Evolutionary conservation across 1,140 invertebrate genomes (phyloP), one percentile per base, ranked within the genome.

Genomic region (Meloidogyne exigua): DNA sequence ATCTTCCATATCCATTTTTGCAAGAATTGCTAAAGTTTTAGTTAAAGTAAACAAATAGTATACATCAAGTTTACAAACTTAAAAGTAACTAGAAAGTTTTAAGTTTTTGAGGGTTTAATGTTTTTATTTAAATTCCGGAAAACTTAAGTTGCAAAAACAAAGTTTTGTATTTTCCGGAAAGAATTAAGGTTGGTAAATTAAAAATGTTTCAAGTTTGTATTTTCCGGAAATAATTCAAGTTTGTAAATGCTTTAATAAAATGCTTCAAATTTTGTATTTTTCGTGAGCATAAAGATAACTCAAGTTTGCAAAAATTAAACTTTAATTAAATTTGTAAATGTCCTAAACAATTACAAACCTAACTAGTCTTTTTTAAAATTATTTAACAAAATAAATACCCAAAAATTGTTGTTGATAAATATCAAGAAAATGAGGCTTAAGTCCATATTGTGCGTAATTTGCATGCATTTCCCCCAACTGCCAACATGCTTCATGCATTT

Each of bases 381-480:
- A 21, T 68, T 68, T 10, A 28, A 23, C 23, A 18, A n/a, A 68
- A 21, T 25, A 7, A 18, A n/a, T n/a, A 73, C 80, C 81, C 42
- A 82, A 49, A 25, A 83, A 81, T 68, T 86, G 76, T 64, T 87
- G 85, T 62, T 85, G 83, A 63, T 78, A 84, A 62, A 84, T 72
- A 73, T 84, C 83, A 25, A 84, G 64, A 73, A 84, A 84, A 21
- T 84, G 83, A 1, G 85, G 85, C 72, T 84, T 84, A 11, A 84
- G 57, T 7, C 83, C 83, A 65, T 81, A 87, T 65, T 86, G 72
- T 0, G 85, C 75, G 63, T 86, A 84, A 21, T 76, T 66, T 23
- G 81, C 72, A 65, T 84, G 83, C 25, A 78, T 86, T 49, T 62
- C 42, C 12, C 82, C 82, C 23, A 82, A 67, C 23, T 78, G 18